A percentile compares a stretch with the other conserved stretches of the same genome.
Evolutionary conservation across 1,140 invertebrate species (phyloP).

Genomic region (Sesamia nonagrioides): DNA sequence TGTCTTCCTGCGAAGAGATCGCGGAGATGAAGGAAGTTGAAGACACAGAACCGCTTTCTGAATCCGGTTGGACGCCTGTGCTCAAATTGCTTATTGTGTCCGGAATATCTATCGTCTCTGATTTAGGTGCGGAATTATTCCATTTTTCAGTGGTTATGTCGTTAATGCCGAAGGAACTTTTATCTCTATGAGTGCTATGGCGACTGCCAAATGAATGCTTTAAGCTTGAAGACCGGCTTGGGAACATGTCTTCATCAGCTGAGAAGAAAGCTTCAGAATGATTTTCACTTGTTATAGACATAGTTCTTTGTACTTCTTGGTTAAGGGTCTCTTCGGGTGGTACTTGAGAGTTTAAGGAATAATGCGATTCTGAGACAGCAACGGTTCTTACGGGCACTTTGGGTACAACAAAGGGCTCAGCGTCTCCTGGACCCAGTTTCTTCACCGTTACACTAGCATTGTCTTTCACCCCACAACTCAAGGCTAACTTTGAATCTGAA

Average conservation of each 20-base stretch:
- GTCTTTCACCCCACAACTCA: conserved; percentile 82
- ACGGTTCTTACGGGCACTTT: conserved; percentile 82
- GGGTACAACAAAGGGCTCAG: conserved; percentile 70
- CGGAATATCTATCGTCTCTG: conserved; percentile 71
- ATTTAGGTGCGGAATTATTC: conserved; percentile 73
- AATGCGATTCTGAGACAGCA: conserved; percentile 89
- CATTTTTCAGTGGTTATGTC: conserved; percentile 80
- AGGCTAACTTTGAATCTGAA: conserved; percentile 93
- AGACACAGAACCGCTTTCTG: conserved; percentile 92
- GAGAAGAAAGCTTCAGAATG: conserved; percentile 97
- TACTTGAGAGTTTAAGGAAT: conserved; percentile 88
- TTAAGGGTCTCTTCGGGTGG: conserved; percentile 86
- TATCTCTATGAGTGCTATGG: conserved; percentile 80
- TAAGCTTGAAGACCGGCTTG: conserved; percentile 90
- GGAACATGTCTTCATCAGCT: conserved; percentile 94
- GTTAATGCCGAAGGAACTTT: conserved; percentile 74
- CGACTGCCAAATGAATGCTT: conserved; percentile 89
- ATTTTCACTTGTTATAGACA: conserved; percentile 95
- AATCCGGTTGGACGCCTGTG: conserved; percentile 81
- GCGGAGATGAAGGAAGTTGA: conserved; percentile 97
- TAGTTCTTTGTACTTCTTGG: conserved; percentile 92
- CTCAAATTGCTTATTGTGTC: conserved; percentile 83
- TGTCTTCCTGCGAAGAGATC: conserved; percentile 97
- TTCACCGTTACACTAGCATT: conserved; percentile 63
- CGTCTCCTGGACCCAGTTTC: conserved; percentile 70